Conservation (phyloP, 2,113 vertebrate species). For the Lophotis ruficrista region DNA sequence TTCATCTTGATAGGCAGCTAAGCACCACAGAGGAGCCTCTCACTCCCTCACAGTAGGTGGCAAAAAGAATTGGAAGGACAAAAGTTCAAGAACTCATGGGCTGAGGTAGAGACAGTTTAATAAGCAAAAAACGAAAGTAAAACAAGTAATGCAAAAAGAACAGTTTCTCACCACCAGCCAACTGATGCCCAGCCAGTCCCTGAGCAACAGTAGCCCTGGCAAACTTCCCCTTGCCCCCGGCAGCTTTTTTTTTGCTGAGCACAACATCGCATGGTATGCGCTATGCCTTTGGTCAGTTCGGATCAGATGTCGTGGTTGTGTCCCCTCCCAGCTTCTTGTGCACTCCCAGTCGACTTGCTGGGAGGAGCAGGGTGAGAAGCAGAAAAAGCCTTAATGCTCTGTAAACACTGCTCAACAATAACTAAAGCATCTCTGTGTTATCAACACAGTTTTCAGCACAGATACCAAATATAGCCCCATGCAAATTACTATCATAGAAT, state of each 20-base stretch:
- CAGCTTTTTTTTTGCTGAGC: neutral
- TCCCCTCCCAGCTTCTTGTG: neutral
- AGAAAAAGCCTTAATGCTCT: neutral
- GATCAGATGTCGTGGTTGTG: neutral
- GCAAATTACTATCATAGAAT: neutral
- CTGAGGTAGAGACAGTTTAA: neutral
- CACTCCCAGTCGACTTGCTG: accelerated
- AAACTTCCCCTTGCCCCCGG: neutral
- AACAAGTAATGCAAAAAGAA: neutral
- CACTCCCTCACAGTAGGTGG: neutral
- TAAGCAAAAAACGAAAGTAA: neutral
- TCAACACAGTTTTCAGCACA: neutral
- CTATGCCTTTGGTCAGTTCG: neutral
- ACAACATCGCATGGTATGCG: neutral
- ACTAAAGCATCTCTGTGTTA: neutral
- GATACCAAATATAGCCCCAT: neutral
- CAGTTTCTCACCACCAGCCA: neutral
- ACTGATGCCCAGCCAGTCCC: neutral
- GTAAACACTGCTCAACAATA: neutral
- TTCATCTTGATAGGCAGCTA: neutral
- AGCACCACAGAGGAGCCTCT: neutral
- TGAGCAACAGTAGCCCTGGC: neutral
- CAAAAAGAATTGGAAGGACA: neutral
- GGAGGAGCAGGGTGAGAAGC: neutral
- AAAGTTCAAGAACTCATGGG: neutral